Evolutionary conservation across 2,888 invertebrate species (phyloP), one percentile per base, ranked within the genome.

Genomic region (Xestia ashworthii): DNA sequence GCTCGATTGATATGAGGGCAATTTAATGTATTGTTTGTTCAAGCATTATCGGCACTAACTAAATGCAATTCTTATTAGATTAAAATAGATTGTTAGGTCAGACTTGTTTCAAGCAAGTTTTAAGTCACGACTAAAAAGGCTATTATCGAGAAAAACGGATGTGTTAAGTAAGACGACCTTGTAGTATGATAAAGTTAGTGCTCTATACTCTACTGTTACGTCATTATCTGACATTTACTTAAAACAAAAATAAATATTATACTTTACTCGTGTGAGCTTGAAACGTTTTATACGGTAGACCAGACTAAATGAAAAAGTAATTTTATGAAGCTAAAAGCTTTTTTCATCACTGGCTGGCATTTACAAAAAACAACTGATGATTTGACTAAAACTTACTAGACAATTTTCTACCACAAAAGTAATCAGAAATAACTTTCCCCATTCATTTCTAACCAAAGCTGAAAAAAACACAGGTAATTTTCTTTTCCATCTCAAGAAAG

Each of bases 141-240:
- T 66, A 69, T 48, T 77, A 70, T 72, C 67, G 44, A 69, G 71
- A 75, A 72, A 73, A 83, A 83, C 53, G 70, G 73, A 83, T 81
- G 64, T 78, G 50, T 81, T 81, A 83, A 71, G 62, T 71, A 80
- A 82, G 19, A 25, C 12, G 74, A 70, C 81, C 83, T 83, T 83
- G 74, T 32, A 16, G 16, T 78, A 48, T 53, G 0, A 73, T 60
- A 14, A 71, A 72, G 62, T 76, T 64, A 66, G n/a, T 73, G 62
- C 19, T 71, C 60, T 64, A 41, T 50, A 60, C n/a, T 38, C 46
- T 71, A 55, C 5, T 58, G 5, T 83, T 77, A 74, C 78, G 74
- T 78, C 58, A 83, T 73, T 11, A 66, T 74, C 68, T 83, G 83
- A 67, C 71, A 78, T 81, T 83, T 62, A 67, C 71, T 58, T 74